These are phyloP conservation scores for Lophius piscatorius DNA, from an alignment of 2,113 vertebrate species.

Conservation along the genomic window DNA sequence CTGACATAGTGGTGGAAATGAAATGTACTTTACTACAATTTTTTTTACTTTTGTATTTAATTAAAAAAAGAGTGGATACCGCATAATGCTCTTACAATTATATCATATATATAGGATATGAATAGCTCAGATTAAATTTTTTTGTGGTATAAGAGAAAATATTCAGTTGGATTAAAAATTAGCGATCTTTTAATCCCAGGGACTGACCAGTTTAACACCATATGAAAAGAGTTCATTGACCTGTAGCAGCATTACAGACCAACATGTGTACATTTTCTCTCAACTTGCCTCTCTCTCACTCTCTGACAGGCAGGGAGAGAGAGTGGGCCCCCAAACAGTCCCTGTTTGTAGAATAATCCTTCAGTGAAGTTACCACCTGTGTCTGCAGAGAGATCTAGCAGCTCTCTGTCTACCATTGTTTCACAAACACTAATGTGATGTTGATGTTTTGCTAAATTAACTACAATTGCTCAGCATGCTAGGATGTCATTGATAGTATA, in stretches of 20 bases:
- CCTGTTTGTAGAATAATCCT: conserved; percentile 73
- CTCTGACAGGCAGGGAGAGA: too few species aligned
- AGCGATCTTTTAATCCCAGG: too few species aligned
- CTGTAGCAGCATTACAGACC: conserved; percentile 34
- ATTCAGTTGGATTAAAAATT: too few species aligned
- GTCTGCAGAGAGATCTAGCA: conserved; percentile 80
- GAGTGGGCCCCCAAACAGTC: conserved; percentile 63
- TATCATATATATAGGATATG: too few species aligned
- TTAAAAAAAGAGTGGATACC: too few species aligned
- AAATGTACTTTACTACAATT: too few species aligned
- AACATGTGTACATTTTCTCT: conserved; percentile 53
- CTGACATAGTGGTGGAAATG: too few species aligned
- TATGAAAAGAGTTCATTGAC: conserved; percentile 70
- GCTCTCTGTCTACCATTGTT: conserved; percentile 71
- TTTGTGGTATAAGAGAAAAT: too few species aligned
- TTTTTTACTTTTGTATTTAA: too few species aligned
- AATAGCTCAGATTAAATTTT: too few species aligned
- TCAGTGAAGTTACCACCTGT: conserved; percentile 58
- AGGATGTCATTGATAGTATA: background rate
- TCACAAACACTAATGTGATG: conserved; percentile 58
- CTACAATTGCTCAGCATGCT: conserved; percentile 13
- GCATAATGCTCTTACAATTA: too few species aligned
- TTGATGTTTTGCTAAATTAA: conserved; percentile 53
- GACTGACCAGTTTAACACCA: conserved; percentile 29
- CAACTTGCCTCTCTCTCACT: too few species aligned